Base-by-base conservation (phyloP, 2,113 vertebrate genomes). In the Callithrix jacchus region DNA sequence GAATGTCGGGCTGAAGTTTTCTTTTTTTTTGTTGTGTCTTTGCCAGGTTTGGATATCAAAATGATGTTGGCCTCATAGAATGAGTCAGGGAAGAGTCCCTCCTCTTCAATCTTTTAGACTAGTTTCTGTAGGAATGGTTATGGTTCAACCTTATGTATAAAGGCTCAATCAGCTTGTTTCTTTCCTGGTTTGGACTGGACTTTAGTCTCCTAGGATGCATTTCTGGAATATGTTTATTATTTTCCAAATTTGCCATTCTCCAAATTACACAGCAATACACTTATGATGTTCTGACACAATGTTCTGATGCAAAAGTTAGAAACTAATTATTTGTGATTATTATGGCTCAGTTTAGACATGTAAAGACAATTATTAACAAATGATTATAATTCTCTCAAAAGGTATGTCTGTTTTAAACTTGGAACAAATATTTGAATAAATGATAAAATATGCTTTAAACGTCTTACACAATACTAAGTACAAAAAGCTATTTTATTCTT, bases 281-380 rank as follows among this genome's bases (percentile, higher is more conserved):
- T 76, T 42, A 52, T 61, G 66, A 85, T 20, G 89, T 93, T 84
- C 47, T 87, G 76, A 85, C 70, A 81, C 54, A 21, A 54, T 81
- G 35, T 21, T 87, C n/a, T 94, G 42, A 68, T 23, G n/a, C 25
- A 96, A 93, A 2, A 66, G 64, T 92, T 94, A 94, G 93, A 97
- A 92, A 70, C 40, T 47, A 92, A 70, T 86, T 88, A 82, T 83
- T 87, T 73, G 20, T 88, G n/a, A 45, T 52, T 52, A 91, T 93
- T 93, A 79, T 54, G 27, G 73, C 58, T 88, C 74, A 54, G 32
- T 89, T 90, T 92, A 95, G 71, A 91, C 45, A 96, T 56, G 45
- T 68, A 79, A 64, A 64, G n/a, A 95, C 89, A 93, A 96, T 96
- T 92, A 96, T 54, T 91, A 94, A 47, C 85, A 97, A 96, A 96